phyloP scores from a whole-genome alignment of 2,113 vertebrate species.

The Pyrgilauda ruficollis region DNA sequence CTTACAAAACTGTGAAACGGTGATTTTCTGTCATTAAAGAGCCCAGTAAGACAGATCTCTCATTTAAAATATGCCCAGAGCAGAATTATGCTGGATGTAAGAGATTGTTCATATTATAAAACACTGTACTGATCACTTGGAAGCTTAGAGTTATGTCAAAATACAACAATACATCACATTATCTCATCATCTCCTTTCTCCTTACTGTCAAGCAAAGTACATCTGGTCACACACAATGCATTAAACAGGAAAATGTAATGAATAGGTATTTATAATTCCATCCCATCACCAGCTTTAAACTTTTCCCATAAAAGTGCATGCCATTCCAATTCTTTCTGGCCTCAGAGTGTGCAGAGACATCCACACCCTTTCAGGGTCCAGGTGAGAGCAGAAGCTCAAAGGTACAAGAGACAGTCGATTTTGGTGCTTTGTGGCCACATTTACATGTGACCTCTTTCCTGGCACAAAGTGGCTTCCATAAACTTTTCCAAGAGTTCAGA shows the following conservation, averaged over 20 bases:
- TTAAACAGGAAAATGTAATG: not conserved
- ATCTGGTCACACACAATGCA: not conserved
- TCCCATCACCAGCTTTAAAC: not conserved
- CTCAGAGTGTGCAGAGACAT: not conserved
- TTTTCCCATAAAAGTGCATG: not conserved
- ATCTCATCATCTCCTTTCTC: slow-evolving; percentile 26
- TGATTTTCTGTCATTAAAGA: slow-evolving; percentile 38
- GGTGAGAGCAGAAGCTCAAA: not conserved
- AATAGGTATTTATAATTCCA: not conserved
- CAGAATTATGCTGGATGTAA: not conserved
- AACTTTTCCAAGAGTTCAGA: not conserved
- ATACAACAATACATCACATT: slow-evolving; percentile 13
- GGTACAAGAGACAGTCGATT: not conserved
- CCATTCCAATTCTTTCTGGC: not conserved
- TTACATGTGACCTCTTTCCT: not conserved
- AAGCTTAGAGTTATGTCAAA: slow-evolving; percentile 27
- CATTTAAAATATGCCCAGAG: slow-evolving; percentile 42
- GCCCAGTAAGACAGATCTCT: not conserved
- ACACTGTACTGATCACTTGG: not conserved
- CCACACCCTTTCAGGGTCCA: not conserved
- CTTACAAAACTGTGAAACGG: not conserved
- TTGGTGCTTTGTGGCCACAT: not conserved
- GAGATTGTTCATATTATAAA: slow-evolving; percentile 6
- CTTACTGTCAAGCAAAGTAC: not conserved
- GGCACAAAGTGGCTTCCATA: not conserved